Conservation (phyloP, 2,797 vertebrate species). For the Acanthis flammea region DNA sequence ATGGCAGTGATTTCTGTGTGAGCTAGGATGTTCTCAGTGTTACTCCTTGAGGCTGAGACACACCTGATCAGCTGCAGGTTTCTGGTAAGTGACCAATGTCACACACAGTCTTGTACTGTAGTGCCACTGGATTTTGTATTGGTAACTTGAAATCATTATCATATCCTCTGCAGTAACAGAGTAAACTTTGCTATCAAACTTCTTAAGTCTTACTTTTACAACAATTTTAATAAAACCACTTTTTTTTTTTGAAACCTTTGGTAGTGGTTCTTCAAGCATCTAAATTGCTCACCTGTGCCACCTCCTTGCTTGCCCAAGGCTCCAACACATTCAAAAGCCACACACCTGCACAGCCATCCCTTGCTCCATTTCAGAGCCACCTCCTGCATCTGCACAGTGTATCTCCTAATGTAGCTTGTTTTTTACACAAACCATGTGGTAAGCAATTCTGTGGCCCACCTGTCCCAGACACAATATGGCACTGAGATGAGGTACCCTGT, state of each 20-base stretch:
- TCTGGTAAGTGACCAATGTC: rapidly evolving
- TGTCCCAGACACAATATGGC: not conserved
- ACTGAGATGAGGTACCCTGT: not conserved
- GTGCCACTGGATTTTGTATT: not conserved
- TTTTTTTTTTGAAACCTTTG: not conserved
- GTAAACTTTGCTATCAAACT: not conserved
- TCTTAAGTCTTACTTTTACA: not conserved
- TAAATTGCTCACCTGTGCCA: rapidly evolving
- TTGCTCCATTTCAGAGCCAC: not conserved
- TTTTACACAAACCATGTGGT: not conserved
- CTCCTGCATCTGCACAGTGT: not conserved
- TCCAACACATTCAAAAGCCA: not conserved
- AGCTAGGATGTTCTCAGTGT: not conserved
- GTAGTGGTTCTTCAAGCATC: not conserved
- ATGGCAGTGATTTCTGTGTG: not conserved
- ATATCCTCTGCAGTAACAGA: not conserved
- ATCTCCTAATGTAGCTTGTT: not conserved
- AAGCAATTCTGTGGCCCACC: not conserved
- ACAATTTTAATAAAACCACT: not conserved
- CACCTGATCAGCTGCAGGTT: not conserved
- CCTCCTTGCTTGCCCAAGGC: not conserved
- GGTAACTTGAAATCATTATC: not conserved
- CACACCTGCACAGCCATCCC: not conserved
- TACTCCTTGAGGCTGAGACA: not conserved
- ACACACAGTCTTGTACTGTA: not conserved